phyloP scores from a whole-genome alignment of 2,797 vertebrate species.

The Petrocephalus sullivani region DNA sequence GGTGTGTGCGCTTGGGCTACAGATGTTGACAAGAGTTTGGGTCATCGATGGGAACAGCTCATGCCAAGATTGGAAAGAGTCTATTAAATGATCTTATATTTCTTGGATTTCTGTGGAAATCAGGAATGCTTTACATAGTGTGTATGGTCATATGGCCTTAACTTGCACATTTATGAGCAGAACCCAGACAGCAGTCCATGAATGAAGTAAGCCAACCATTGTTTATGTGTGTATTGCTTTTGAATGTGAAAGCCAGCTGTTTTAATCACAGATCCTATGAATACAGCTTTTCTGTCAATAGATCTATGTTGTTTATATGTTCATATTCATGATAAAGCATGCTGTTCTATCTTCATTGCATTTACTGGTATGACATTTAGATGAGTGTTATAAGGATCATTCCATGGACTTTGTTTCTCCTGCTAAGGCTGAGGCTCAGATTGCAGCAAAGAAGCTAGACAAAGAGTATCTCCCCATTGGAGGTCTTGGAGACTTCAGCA shows the following conservation, averaged over 20 bases:
- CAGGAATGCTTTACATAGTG: not conserved
- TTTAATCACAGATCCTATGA: not conserved
- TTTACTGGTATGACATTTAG: not conserved
- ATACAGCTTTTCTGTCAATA: not conserved
- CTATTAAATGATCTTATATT: not conserved
- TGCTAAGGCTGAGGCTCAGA: conserved; percentile 79
- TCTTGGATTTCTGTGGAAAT: not conserved
- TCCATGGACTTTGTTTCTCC: not conserved
- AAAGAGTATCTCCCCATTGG: conserved; percentile 89
- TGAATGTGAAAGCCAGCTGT: not conserved
- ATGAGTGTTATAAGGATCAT: not conserved
- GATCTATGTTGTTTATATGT: not conserved
- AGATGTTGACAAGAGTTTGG: not conserved
- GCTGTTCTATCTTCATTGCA: not conserved
- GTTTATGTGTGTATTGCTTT: not conserved
- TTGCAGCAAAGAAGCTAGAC: conserved; percentile 83
- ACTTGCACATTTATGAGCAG: not conserved
- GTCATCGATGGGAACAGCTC: not conserved
- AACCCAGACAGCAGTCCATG: not conserved
- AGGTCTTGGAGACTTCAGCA: conserved; percentile 82
- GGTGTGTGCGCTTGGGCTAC: conserved; percentile 53
- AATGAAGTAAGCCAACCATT: not conserved
- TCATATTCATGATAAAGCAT: not conserved
- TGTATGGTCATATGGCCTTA: not conserved
- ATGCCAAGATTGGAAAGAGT: not conserved